Percentiles rank a stretch among this genome's conserved stretches.
These are phyloP conservation scores for Gerris lacustris DNA, from an alignment of 2,888 invertebrate species.

Conservation along the genomic window DNA sequence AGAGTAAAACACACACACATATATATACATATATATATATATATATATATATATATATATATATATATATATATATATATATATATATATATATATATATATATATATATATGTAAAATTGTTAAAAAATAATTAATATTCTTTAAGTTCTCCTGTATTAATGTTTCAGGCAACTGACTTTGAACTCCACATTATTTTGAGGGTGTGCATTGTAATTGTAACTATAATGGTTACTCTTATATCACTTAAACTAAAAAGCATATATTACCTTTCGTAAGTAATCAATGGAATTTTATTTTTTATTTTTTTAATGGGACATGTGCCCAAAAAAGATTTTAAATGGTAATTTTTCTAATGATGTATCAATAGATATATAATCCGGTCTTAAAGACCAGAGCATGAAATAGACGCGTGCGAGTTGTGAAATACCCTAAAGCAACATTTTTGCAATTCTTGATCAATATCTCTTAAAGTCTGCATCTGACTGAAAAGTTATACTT, in stretches of 20 bases:
- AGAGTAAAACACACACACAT: no score
- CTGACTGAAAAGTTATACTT: no score
- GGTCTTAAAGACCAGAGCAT: neutral
- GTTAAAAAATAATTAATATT: no score
- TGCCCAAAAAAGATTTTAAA: no score
- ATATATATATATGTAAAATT: no score
- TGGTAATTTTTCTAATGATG: neutral
- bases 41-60: no score
- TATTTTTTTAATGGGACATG: no score
- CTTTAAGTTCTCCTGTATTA: neutral
- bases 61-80: no score
- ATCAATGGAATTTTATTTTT: neutral
- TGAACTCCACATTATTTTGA: conserved; percentile 55
- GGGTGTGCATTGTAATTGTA: conserved; percentile 49
- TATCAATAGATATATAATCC: neutral
- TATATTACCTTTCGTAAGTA: conserved; percentile 45
- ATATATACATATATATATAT: no score
- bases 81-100: no score
- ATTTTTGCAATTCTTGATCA: no score
- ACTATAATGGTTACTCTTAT: conserved; percentile 48
- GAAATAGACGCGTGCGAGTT: neutral
- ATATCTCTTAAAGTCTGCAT: no score
- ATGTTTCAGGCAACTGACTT: conserved; percentile 48
- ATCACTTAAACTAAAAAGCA: conserved; percentile 52
- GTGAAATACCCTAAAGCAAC: neutral